phyloP scores from a whole-genome alignment of 2,888 invertebrate species.

The Argyresthia goedartella region DNA sequence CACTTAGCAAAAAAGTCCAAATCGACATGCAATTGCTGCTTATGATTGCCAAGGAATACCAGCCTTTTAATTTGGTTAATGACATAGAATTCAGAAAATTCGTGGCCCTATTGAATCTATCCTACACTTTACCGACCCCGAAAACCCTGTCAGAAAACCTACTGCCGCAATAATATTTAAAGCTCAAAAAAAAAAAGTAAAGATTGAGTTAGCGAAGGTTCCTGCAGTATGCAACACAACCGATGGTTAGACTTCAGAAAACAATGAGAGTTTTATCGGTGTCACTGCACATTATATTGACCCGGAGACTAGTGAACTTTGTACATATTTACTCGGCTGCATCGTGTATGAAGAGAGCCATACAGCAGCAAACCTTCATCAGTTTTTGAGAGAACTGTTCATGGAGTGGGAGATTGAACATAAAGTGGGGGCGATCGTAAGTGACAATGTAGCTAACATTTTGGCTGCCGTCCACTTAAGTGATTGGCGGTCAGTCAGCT shows the following conservation, averaged over 20 bases:
- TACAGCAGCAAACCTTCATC: not conserved
- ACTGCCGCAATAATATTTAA: constrained; percentile 14
- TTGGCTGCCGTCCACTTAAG: constrained; percentile 12
- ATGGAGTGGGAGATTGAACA: no score
- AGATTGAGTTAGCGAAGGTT: constrained; percentile 8
- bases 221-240: constrained; percentile 18
- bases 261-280: constrained; percentile 19
- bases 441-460: constrained; percentile 18
- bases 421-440: constrained; percentile 10
- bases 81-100: constrained; percentile 18
- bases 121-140: constrained; percentile 17
- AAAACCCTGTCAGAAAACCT: constrained; percentile 16
- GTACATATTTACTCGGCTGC: constrained; percentile 1
- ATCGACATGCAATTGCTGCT: not conserved
- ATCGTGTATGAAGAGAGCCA: not conserved
- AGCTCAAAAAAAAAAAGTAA: constrained; percentile 9
- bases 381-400: not conserved
- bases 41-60: no score
- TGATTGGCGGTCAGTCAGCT: constrained; percentile 16
- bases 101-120: constrained; percentile 10
- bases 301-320: constrained; percentile 5
- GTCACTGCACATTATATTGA: no score
- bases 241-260: constrained; percentile 23
- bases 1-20: not conserved
- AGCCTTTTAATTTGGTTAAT: constrained; percentile 16